These are phyloP conservation scores for Ceratina calcarata DNA, from an alignment of 1,140 invertebrate species.

Conservation along the genomic window DNA sequence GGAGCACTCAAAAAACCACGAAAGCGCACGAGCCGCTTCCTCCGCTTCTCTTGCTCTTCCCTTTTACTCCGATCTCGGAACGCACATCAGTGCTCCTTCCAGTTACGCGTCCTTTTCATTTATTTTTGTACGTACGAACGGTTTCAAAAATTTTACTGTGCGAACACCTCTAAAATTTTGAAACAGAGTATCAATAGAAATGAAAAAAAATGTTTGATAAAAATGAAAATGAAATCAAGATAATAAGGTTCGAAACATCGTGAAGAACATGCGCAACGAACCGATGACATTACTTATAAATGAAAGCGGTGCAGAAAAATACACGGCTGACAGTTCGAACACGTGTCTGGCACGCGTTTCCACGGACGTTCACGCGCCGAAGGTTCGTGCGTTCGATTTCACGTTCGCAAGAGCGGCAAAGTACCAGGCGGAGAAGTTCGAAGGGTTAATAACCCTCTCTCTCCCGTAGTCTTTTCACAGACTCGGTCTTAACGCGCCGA, in stretches of 20 bases:
- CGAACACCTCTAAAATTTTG: neutral
- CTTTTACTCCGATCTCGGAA: neutral
- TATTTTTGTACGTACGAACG: neutral
- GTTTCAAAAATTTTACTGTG: neutral
- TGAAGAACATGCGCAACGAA: constrained; percentile 19
- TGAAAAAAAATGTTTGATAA: neutral
- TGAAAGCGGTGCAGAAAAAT: constrained; percentile 28
- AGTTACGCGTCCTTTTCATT: neutral
- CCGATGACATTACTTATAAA: neutral
- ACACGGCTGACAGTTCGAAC: constrained; percentile 30
- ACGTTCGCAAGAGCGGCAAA: constrained; percentile 59
- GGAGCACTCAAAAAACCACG: constrained; percentile 66
- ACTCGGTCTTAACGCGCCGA: constrained; percentile 39
- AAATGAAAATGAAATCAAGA: neutral
- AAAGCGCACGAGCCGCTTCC: constrained; percentile 56
- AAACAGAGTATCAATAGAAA: neutral
- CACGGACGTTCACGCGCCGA: neutral
- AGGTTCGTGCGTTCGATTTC: constrained; percentile 49
- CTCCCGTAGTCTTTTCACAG: constrained; percentile 13
- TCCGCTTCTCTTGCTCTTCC: constrained; percentile 1
- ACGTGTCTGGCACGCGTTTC: constrained; percentile 58
- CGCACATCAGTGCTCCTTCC: neutral
- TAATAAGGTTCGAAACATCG: constrained; percentile 5
- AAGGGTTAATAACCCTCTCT: constrained; percentile 55
- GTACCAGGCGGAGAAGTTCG: constrained; percentile 20